Conservation (phyloP, 2,888 invertebrate species). For the Metalampra italica region DNA sequence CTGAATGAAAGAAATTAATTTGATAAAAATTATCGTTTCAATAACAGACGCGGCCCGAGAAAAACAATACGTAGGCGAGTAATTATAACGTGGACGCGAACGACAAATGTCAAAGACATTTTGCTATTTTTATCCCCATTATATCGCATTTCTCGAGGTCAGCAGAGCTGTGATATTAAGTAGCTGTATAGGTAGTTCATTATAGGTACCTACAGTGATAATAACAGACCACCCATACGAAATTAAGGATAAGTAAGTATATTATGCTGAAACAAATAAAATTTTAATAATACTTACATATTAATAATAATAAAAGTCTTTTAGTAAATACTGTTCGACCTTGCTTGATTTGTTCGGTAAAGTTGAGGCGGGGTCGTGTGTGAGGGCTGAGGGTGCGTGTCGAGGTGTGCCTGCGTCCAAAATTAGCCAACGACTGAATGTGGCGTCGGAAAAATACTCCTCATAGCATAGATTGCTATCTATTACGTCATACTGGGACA, state of each 20-base stretch:
- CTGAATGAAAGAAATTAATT: neutral
- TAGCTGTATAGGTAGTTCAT: too few relatives aligned
- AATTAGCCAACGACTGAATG: conserved; percentile 37
- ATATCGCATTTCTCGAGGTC: neutral
- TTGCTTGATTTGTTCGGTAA: neutral
- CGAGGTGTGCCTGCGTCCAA: conserved; percentile 35
- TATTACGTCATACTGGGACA: conserved; percentile 16
- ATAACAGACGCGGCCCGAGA: neutral
- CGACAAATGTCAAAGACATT: neutral
- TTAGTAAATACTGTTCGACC: neutral
- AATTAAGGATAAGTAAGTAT: neutral
- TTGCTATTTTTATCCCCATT: neutral
- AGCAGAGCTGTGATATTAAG: neutral
- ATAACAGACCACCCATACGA: neutral
- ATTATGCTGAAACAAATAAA: neutral
- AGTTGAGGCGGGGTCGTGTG: neutral
- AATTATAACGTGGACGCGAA: neutral
- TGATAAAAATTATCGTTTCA: neutral
- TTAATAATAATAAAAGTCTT: neutral
- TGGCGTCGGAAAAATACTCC: conserved; percentile 41
- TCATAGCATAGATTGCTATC: conserved; percentile 10
- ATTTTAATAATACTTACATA: neutral
- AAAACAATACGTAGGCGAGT: neutral
- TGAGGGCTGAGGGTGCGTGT: neutral
- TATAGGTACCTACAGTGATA: neutral